Evolutionary conservation across 2,113 vertebrate species (phyloP).

Genomic region (Daboia siamensis): DNA sequence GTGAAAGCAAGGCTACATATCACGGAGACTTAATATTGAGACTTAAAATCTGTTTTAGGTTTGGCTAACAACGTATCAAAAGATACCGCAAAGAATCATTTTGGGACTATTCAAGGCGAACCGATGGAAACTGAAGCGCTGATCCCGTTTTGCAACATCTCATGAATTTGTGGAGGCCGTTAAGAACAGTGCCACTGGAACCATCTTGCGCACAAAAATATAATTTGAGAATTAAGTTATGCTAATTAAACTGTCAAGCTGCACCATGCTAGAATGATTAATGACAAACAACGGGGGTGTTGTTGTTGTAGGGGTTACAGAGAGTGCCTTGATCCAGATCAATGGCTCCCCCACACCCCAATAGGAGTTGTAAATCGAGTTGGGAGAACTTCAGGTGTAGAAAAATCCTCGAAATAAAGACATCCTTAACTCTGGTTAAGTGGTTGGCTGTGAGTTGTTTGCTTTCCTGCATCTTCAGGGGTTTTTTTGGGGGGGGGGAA

Average conservation of each 20-base stretch:
- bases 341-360: neutral
- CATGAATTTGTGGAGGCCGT: conserved; percentile 46
- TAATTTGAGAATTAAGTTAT: conserved; percentile 68
- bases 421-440: neutral
- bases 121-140: conserved; percentile 26
- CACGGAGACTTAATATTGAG: conserved; percentile 3
- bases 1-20: neutral
- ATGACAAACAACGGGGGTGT: conserved; percentile 1
- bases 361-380: neutral
- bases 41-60: neutral
- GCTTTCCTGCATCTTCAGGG: neutral
- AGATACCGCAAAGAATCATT: conserved; percentile 25
- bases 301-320: neutral
- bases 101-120: neutral
- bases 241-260: conserved; percentile 58
- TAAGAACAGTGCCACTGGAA: conserved; percentile 8
- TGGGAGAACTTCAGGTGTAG: neutral
- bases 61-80: neutral
- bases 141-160: conserved; percentile 24
- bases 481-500: neutral
- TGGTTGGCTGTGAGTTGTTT: neutral
- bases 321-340: neutral
- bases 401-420: neutral
- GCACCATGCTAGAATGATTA: conserved; percentile 23
- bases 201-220: conserved; percentile 57